Evolutionary conservation across 2,888 invertebrate species (phyloP), one percentile per base, ranked within the genome.

Genomic region (Subacronicta megacephala): DNA sequence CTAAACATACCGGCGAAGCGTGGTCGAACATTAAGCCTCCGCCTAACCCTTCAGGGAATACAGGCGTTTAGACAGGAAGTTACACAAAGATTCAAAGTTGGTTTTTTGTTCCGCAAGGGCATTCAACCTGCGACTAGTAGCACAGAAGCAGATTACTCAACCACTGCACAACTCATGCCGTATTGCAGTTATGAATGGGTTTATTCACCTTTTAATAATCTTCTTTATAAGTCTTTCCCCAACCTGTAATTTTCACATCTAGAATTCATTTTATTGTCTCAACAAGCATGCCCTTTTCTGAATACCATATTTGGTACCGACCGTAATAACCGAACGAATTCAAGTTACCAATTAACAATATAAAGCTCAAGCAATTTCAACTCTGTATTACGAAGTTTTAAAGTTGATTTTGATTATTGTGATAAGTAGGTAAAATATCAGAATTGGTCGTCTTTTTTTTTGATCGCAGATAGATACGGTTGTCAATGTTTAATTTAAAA

Each of bases 241-340:
- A 13, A 20, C 50, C 7, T 38, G 56, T 67, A 67, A 65, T 67
- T 56, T 52, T 56, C 44, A 7, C 62, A 18, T 36, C 31, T 16
- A 9, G 1, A n/a, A n/a, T 7, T 33, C 41, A 35, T 53, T 18
- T 52, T 40, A 42, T 58, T 62, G 62, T 52, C 57, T 31, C 41
- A 49, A 45, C 41, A 35, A 49, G 7, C 7, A 0, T 68, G 62
- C 49, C 62, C 68, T 66, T 66, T 66, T 9, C 1, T 1, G 0
- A n/a, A 1, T 7, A 7, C 66, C 66, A 49, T 67, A 66, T 58
- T 62, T 66, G 68, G 68, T 0, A 31, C 67, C 45, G 51, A 4
- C 31, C 23, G 15, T 20, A 66, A 49, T 67, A 56, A 60, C 35
- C 43, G 54, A 15, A 12, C 18, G 45, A 59, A 23, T 46, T 44